Evolutionary conservation across 1,140 invertebrate genomes (phyloP).

Genomic region (Ostrea edulis): DNA sequence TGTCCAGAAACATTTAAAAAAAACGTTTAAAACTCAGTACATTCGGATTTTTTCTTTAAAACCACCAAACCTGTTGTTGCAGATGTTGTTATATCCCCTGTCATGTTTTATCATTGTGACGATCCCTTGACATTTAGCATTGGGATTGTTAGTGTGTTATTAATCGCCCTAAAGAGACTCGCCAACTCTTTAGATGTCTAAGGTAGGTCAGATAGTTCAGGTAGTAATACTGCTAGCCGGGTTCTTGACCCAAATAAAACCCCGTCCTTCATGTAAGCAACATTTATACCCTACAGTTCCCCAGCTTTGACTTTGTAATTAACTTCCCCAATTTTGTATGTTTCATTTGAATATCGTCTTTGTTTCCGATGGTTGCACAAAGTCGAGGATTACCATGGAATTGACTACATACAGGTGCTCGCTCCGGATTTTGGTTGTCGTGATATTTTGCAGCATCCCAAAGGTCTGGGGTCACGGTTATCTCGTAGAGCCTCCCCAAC

Average conservation of each 20-base stretch:
- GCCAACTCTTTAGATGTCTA: background rate
- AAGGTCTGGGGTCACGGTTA: constrained; percentile 32
- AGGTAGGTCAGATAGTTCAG: background rate
- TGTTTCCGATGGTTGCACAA: constrained; percentile 30
- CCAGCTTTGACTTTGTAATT: background rate
- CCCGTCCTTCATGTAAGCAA: background rate
- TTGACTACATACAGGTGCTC: background rate
- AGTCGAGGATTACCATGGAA: background rate
- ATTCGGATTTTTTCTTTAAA: background rate
- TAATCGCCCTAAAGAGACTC: background rate
- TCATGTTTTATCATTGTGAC: background rate
- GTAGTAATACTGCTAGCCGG: background rate
- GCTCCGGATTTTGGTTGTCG: constrained; percentile 19
- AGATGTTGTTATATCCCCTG: background rate
- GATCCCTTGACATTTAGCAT: background rate
- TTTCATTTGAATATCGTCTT: constrained; percentile 6
- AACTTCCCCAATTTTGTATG: background rate
- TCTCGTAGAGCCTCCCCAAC: constrained; percentile 91
- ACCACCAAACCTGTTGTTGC: background rate
- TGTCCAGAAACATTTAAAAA: background rate
- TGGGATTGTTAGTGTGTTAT: background rate
- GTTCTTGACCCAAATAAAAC: constrained; percentile 9
- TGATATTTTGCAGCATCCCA: background rate
- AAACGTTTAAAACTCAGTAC: background rate
- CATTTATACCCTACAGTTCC: background rate